Percentiles rank a stretch among this genome's conserved stretches.
phyloP scores from a whole-genome alignment of 2,797 vertebrate species.

The Lagocephalus sceleratus region DNA sequence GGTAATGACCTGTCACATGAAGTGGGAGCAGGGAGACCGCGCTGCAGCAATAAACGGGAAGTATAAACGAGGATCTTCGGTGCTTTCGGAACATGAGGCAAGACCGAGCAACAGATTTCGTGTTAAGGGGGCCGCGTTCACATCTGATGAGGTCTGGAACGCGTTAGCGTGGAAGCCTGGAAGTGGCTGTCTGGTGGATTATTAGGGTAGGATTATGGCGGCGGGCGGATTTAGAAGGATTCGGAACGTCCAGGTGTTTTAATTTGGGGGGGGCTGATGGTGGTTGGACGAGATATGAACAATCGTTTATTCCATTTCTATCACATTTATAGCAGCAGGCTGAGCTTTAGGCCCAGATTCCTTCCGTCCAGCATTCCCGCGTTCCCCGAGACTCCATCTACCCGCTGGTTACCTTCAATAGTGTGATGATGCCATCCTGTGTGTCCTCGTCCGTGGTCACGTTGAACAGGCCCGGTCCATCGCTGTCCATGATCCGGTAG shows the following conservation, averaged over 20 bases:
- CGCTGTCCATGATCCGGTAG: slow-evolving; percentile 90
- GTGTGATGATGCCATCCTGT: slow-evolving; percentile 89
- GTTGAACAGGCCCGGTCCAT: slow-evolving; percentile 85
- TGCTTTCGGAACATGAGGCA: slow-evolving; percentile 34
- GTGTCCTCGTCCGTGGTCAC: slow-evolving; percentile 90
- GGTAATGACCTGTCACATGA: slow-evolving; percentile 47
- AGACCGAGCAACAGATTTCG: slow-evolving; percentile 28
- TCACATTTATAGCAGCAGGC: too few species aligned
- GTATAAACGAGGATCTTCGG: slow-evolving; percentile 11
- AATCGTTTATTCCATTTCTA: too few species aligned
- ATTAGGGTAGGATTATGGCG: neutral
- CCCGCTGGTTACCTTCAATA: slow-evolving; percentile 81
- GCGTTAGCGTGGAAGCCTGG: too few species aligned
- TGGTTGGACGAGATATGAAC: too few species aligned
- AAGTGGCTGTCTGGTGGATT: neutral
- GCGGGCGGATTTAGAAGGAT: too few species aligned
- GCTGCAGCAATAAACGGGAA: slow-evolving; percentile 31
- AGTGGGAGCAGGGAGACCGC: neutral
- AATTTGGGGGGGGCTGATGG: neutral
- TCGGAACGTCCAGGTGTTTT: neutral
- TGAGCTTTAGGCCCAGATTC: too few species aligned
- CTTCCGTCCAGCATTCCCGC: too few species aligned
- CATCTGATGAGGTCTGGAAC: neutral
- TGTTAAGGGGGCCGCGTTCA: neutral
- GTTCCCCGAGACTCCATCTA: too few species aligned